Conservation (phyloP, 92 coral and sea anemone species). For the Phenganax marumi region DNA sequence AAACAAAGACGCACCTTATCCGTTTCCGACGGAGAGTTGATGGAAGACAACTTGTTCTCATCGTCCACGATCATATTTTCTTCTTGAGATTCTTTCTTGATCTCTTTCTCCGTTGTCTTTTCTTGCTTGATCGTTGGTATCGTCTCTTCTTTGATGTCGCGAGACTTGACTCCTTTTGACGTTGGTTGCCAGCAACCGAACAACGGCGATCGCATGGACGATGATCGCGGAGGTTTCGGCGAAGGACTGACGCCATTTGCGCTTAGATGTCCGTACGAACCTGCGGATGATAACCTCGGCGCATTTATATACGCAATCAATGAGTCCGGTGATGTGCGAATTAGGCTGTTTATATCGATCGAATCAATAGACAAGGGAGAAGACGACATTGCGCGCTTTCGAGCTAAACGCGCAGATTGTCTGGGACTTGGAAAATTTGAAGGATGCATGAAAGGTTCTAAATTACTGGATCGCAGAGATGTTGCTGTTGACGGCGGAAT, state of each 20-base stretch:
- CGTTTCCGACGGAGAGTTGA: slow-evolving; percentile 36
- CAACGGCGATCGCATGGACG: slow-evolving; percentile 36
- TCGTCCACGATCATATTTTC: slow-evolving; percentile 43
- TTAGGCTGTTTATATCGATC: slow-evolving; percentile 83
- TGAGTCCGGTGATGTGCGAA: slow-evolving; percentile 94
- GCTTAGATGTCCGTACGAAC: slow-evolving; percentile 90
- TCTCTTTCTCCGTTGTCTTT: neutral
- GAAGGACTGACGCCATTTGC: slow-evolving; percentile 65
- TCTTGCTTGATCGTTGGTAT: slow-evolving; percentile 30
- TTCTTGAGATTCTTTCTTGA: slow-evolving; percentile 4
- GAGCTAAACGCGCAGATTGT: slow-evolving; percentile 67
- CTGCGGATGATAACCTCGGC: slow-evolving; percentile 82
- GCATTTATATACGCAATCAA: slow-evolving; percentile 79
- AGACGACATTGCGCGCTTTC: slow-evolving; percentile 82
- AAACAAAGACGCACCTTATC: slow-evolving; percentile 36
- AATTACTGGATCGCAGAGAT: slow-evolving; percentile 79
- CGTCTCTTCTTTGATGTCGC: slow-evolving; percentile 61
- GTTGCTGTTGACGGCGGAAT: slow-evolving; percentile 99
- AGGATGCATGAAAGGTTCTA: slow-evolving; percentile 67
- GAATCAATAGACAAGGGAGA: slow-evolving; percentile 97
- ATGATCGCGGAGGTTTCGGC: slow-evolving; percentile 63
- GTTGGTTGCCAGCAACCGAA: slow-evolving; percentile 59
- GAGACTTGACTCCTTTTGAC: slow-evolving; percentile 67
- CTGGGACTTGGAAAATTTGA: slow-evolving; percentile 82
- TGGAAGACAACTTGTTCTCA: slow-evolving; percentile 23